Evolutionary conservation across 2,888 invertebrate species (phyloP).

Genomic region (Syrista parreyssii): DNA sequence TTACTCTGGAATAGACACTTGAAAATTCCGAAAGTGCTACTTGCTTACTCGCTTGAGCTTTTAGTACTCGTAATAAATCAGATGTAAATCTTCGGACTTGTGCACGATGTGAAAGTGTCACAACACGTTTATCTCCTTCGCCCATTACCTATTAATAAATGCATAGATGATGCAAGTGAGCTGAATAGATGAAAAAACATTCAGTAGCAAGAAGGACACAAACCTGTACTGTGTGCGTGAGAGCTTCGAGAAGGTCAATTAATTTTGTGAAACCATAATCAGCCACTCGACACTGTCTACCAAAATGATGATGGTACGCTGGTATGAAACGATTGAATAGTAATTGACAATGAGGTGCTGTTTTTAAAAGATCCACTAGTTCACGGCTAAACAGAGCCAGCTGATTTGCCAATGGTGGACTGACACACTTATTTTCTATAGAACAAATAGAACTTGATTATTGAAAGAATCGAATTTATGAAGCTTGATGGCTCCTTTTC

Average conservation of each 20-base stretch:
- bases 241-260: slow-evolving; percentile 88
- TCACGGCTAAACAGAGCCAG: slow-evolving; percentile 87
- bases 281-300: slow-evolving; percentile 93
- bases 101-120: slow-evolving; percentile 89
- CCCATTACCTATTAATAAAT: slow-evolving; percentile 79
- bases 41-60: slow-evolving; percentile 83
- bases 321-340: slow-evolving; percentile 90
- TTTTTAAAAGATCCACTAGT: slow-evolving; percentile 85
- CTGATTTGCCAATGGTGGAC: slow-evolving; percentile 77
- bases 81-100: slow-evolving; percentile 92
- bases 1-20: slow-evolving; percentile 72
- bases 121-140: slow-evolving; percentile 85
- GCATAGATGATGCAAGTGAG: neutral
- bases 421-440: slow-evolving; percentile 69
- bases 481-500: neutral
- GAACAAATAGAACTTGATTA: slow-evolving; percentile 14
- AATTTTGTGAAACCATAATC: slow-evolving; percentile 97
- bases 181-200: neutral
- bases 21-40: slow-evolving; percentile 79
- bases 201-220: slow-evolving; percentile 26
- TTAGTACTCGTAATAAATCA: slow-evolving; percentile 87
- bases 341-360: slow-evolving; percentile 84
- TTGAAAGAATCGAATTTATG: neutral
- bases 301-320: slow-evolving; percentile 96
- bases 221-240: slow-evolving; percentile 88